Percentiles rank a stretch among this genome's conserved stretches.
Evolutionary conservation across 2,888 invertebrate genomes (phyloP).

Genomic region (Margaritifera margaritifera): DNA sequence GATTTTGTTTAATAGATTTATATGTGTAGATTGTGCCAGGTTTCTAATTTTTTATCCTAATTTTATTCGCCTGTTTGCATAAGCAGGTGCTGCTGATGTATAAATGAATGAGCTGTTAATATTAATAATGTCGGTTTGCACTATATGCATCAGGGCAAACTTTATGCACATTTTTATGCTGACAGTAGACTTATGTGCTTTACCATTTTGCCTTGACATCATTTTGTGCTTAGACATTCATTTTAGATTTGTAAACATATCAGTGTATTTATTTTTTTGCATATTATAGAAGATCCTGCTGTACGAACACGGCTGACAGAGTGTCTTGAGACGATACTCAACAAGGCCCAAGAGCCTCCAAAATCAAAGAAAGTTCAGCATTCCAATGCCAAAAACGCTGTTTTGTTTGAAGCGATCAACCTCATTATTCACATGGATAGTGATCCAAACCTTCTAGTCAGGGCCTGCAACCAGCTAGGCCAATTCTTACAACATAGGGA

Average conservation of each 20-base stretch:
- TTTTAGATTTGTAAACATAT: background rate
- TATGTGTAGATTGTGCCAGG: no score
- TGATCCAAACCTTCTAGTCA: conserved; percentile 95
- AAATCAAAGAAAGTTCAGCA: conserved; percentile 99
- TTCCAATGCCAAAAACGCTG: conserved; percentile 99
- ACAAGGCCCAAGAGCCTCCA: conserved; percentile 99
- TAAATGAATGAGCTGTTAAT: no score
- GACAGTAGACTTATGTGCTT: background rate
- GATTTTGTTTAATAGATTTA: no score
- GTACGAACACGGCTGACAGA: conserved; percentile 96
- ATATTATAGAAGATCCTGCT: conserved; percentile 84
- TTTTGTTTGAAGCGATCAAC: conserved; percentile 99
- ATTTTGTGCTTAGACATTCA: background rate
- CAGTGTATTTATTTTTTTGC: conserved; percentile 5
- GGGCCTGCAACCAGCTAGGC: conserved; percentile 98
- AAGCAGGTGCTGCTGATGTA: no score
- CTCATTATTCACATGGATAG: conserved; percentile 99
- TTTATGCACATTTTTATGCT: no score
- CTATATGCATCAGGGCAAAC: no score
- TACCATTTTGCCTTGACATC: background rate
- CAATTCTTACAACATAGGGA: conserved; percentile 95
- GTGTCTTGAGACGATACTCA: conserved; percentile 97
- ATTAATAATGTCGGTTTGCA: no score
- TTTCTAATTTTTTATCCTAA: no score
- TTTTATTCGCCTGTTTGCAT: no score